Evolutionary conservation across 2,797 vertebrate species (phyloP).

Genomic region (Crocodylus rhombifer): DNA sequence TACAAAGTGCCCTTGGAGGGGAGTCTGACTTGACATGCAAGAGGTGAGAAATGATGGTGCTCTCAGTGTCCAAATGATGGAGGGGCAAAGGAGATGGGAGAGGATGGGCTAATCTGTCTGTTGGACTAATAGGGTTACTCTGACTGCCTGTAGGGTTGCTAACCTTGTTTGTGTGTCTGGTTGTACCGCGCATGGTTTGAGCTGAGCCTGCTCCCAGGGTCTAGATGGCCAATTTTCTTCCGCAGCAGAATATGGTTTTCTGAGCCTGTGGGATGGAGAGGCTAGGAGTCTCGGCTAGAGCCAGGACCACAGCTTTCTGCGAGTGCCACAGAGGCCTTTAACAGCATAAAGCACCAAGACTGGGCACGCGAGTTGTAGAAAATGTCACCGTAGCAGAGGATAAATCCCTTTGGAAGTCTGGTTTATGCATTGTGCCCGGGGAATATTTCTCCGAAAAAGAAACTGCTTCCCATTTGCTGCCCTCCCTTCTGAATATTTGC

Average conservation of each 20-base stretch:
- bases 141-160: accelerated
- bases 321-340: neutral
- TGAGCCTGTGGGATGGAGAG: neutral
- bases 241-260: neutral
- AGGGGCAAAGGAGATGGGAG: neutral
- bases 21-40: neutral
- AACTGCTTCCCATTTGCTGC: neutral
- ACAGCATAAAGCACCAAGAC: accelerated
- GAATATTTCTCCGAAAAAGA: neutral
- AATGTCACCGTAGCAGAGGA: accelerated
- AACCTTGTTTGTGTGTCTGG: accelerated
- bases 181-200: accelerated
- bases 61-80: accelerated
- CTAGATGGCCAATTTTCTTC: neutral
- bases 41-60: accelerated
- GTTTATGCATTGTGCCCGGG: neutral
- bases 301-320: neutral
- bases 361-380: neutral
- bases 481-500: neutral
- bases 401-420: neutral
- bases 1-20: accelerated
- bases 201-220: neutral
- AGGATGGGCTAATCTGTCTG: neutral
- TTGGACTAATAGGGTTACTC: accelerated
- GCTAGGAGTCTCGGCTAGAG: neutral